Evolutionary conservation across 2,888 invertebrate species (phyloP).

Genomic region (Melanargia galathea): DNA sequence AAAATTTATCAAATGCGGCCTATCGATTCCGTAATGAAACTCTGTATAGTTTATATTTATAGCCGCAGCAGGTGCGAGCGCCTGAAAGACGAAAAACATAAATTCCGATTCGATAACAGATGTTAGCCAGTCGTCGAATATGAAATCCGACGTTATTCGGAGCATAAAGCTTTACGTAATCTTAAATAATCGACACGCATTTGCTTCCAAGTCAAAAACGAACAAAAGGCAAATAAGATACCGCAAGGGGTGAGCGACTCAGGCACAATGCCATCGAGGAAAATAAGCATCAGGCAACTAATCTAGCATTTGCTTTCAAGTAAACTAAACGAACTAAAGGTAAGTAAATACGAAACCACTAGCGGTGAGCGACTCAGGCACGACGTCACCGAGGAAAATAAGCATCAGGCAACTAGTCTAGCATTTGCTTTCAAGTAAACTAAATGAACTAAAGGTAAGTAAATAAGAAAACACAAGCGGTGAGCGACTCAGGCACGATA

Average conservation of each 20-base stretch:
- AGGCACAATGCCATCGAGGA: constrained; percentile 62
- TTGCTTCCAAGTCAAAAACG: constrained; percentile 35
- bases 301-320: constrained; percentile 34
- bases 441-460: constrained; percentile 38
- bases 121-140: constrained; percentile 69
- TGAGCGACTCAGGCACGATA: constrained; percentile 55
- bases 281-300: too few species aligned
- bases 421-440: constrained; percentile 34
- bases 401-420: too few species aligned
- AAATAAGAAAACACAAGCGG: constrained; percentile 39
- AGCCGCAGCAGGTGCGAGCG: constrained; percentile 72
- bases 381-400: constrained; percentile 70
- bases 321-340: constrained; percentile 37
- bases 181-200: constrained; percentile 52
- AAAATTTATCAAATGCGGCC: constrained; percentile 46
- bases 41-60: constrained; percentile 56
- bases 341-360: constrained; percentile 36
- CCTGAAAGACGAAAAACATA: constrained; percentile 74
- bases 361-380: constrained; percentile 52
- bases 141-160: constrained; percentile 61
- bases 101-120: constrained; percentile 76
- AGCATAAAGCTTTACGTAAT: constrained; percentile 65
- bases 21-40: constrained; percentile 28
- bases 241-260: constrained; percentile 47
- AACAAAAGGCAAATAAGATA: constrained; percentile 39